Evolutionary conservation across 2,888 invertebrate genomes (phyloP).

Genomic region (Philereme transversata): DNA sequence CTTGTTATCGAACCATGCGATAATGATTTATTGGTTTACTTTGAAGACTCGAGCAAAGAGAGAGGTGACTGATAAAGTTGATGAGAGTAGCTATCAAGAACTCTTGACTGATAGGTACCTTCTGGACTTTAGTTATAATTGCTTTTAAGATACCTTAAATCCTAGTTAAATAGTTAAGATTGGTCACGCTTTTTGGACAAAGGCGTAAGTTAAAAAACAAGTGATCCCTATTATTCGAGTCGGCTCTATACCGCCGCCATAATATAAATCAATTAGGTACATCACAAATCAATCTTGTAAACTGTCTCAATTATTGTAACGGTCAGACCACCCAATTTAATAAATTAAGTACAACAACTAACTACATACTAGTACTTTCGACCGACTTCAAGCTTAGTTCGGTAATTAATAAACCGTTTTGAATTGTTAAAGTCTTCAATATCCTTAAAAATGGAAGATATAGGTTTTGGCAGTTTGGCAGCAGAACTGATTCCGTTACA

Average conservation of each 20-base stretch:
- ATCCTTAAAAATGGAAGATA: too few relatives aligned
- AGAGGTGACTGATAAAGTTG: slow-evolving; percentile 29
- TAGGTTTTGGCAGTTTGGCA: too few relatives aligned
- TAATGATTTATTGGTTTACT: slow-evolving; percentile 48
- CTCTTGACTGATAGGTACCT: slow-evolving; percentile 1
- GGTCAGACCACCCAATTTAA: slow-evolving; percentile 50
- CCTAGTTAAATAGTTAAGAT: too few relatives aligned
- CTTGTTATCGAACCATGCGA: slow-evolving; percentile 45
- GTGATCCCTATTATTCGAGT: slow-evolving; percentile 7
- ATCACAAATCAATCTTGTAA: slow-evolving; percentile 41
- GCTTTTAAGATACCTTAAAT: not conserved
- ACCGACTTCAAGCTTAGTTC: slow-evolving; percentile 28
- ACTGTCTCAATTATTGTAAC: slow-evolving; percentile 40
- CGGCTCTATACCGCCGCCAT: slow-evolving; percentile 19
- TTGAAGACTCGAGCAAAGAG: slow-evolving; percentile 36
- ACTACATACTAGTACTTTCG: slow-evolving; percentile 31
- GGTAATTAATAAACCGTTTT: slow-evolving; percentile 37
- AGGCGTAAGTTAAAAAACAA: not conserved
- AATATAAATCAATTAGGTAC: slow-evolving; percentile 31
- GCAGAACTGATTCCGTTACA: too few relatives aligned
- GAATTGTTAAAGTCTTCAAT: slow-evolving; percentile 21
- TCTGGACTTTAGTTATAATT: not conserved
- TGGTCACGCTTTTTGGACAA: too few relatives aligned
- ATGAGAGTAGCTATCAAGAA: slow-evolving; percentile 21
- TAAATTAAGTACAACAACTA: slow-evolving; percentile 57